A percentile compares a stretch with the other conserved stretches of the same genome.
phyloP scores from a whole-genome alignment of 2,888 invertebrate species.

The Hermodice carunculata region DNA sequence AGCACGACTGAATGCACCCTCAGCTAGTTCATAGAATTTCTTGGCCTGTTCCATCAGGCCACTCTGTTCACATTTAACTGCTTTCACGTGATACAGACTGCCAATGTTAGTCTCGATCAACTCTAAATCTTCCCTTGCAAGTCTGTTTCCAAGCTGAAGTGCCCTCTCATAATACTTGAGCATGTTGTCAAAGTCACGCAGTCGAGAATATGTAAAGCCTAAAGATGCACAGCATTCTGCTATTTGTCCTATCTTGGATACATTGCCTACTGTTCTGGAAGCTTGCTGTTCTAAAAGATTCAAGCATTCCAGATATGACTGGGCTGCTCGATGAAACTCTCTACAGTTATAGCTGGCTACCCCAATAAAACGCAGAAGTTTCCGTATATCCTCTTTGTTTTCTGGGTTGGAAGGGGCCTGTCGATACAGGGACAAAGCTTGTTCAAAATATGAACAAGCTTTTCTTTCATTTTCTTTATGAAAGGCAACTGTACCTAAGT shows the following conservation, averaged over 20 bases:
- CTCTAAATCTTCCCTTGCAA: constrained; percentile 29
- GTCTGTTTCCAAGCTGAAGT: constrained; percentile 19
- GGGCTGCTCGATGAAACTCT: constrained; percentile 29
- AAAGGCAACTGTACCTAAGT: constrained; percentile 35
- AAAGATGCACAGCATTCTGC: constrained; percentile 35
- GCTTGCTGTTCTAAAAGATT: constrained; percentile 21
- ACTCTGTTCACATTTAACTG: constrained; percentile 19
- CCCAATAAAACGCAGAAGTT: constrained; percentile 30
- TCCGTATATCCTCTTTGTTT: constrained; percentile 22
- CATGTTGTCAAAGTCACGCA: constrained; percentile 36
- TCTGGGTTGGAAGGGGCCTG: constrained; percentile 11
- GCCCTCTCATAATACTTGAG: constrained; percentile 34
- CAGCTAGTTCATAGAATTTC: constrained; percentile 21
- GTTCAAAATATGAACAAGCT: constrained; percentile 26
- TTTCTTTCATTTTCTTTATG: constrained; percentile 30
- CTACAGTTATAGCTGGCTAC: constrained; percentile 33
- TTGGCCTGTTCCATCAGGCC: constrained; percentile 11
- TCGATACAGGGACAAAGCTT: constrained; percentile 19
- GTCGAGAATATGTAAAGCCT: constrained; percentile 31
- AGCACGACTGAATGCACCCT: constrained; percentile 29
- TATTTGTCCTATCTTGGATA: constrained; percentile 20
- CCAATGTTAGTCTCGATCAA: constrained; percentile 37
- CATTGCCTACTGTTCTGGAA: constrained; percentile 6
- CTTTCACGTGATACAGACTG: constrained; percentile 37
- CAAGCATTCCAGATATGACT: constrained; percentile 31